Conservation (phyloP, 2,113 vertebrate genomes). For the Ahaetulla prasina region DNA sequence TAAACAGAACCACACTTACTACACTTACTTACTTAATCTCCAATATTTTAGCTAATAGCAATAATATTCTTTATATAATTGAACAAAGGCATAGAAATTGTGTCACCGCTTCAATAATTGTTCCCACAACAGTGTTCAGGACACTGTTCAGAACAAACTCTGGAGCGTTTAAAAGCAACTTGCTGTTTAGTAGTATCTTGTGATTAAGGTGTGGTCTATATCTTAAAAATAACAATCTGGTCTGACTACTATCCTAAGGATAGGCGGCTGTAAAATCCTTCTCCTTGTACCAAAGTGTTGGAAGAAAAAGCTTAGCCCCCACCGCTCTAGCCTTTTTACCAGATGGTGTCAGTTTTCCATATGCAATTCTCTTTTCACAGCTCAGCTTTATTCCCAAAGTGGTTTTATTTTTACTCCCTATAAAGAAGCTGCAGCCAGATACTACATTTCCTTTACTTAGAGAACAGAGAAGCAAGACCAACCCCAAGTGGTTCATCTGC, state of each 20-base stretch:
- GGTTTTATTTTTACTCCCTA: neutral
- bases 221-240: neutral
- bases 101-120: neutral
- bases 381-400: neutral
- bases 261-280: neutral
- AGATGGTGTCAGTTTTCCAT: neutral
- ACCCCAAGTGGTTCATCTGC: neutral
- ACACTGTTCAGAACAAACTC: neutral
- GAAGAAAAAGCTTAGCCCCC: neutral
- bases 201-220: neutral
- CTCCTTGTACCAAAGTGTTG: neutral
- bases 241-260: neutral
- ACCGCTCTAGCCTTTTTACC: neutral
- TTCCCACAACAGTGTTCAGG: neutral
- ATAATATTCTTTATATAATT: neutral
- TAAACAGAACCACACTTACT: constrained; percentile 14
- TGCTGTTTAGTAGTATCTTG: neutral
- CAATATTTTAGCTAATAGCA: constrained; percentile 48
- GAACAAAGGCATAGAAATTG: neutral
- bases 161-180: neutral
- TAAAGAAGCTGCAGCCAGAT: neutral
- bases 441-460: neutral
- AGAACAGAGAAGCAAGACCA: neutral
- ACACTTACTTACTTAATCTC: constrained; percentile 44
- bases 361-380: neutral